A percentile compares a stretch with the other conserved stretches of the same genome.
Conservation (phyloP, 53 echinoderm and acorn worm genomes). For the Henricia sp. region DNA sequence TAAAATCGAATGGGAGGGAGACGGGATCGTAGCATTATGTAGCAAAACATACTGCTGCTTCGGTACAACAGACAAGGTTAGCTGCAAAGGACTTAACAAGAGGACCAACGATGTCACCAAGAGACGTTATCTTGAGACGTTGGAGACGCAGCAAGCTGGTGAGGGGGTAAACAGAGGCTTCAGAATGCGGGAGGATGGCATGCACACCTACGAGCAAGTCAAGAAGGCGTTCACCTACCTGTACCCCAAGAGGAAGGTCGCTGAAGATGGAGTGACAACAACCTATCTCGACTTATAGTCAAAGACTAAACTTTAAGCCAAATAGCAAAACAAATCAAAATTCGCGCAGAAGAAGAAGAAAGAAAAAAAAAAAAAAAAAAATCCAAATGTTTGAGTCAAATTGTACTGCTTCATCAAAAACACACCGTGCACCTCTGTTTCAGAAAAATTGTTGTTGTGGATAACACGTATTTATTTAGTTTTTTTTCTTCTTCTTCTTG, state of each 20-base stretch:
- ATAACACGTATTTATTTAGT: too few species aligned
- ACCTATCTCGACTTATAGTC: constrained; percentile 26
- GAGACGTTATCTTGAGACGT: constrained; percentile 18
- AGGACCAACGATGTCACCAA: constrained; percentile 59
- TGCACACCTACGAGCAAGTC: constrained; percentile 5
- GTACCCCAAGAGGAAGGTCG: constrained; percentile 7
- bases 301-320: too few species aligned
- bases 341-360: not conserved
- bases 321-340: too few species aligned
- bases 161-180: constrained; percentile 3
- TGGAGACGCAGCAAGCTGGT: not conserved
- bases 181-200: not conserved
- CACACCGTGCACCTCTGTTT: too few species aligned
- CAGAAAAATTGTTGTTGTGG: too few species aligned
- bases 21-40: constrained; percentile 37
- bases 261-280: constrained; percentile 2
- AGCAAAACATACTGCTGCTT: constrained; percentile 78
- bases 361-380: not conserved
- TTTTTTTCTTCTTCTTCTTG: too few species aligned
- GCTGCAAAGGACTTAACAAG: constrained; percentile 72
- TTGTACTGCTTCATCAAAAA: too few species aligned
- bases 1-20: constrained; percentile 68
- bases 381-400: not conserved
- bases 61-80: constrained; percentile 64
- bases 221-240: not conserved